Evolutionary conservation across 2,888 invertebrate genomes (phyloP).

Genomic region (Drosophila cracens): DNA sequence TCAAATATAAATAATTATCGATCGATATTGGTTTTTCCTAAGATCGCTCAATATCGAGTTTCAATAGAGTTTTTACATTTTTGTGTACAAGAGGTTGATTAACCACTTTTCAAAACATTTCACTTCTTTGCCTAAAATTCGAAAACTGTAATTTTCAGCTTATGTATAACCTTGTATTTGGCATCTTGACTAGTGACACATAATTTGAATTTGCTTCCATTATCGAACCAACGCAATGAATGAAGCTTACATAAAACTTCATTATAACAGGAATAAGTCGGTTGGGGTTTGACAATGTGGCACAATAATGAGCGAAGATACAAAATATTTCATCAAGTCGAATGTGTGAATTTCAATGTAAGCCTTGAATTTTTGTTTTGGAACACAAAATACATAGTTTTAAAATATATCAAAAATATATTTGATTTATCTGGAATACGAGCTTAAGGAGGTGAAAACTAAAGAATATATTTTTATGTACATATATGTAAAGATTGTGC

Average conservation of each 20-base stretch:
- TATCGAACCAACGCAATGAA: not conserved
- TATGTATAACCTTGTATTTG: not conserved
- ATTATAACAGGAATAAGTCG: not conserved
- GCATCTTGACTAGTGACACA: not conserved
- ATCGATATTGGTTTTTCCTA: not conserved
- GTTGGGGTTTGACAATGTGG: not conserved
- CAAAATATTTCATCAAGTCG: not conserved
- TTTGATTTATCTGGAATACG: not conserved
- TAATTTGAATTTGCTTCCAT: not conserved
- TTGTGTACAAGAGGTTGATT: not conserved
- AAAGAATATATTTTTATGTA: not conserved
- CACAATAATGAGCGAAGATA: not conserved
- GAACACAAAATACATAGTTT: not conserved
- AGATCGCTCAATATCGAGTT: not conserved
- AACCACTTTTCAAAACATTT: not conserved
- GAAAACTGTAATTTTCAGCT: not conserved
- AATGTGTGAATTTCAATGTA: not conserved
- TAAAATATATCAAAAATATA: not conserved
- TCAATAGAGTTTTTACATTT: not conserved
- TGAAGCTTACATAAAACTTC: not conserved
- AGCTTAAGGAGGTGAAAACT: not conserved
- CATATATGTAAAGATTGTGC: not conserved
- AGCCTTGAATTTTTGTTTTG: not conserved
- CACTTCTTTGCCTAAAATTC: not conserved
- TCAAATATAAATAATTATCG: not conserved